Evolutionary conservation across 2,113 vertebrate species (phyloP), one percentile per base, ranked within the genome.

Genomic region (Laticauda laticaudata): DNA sequence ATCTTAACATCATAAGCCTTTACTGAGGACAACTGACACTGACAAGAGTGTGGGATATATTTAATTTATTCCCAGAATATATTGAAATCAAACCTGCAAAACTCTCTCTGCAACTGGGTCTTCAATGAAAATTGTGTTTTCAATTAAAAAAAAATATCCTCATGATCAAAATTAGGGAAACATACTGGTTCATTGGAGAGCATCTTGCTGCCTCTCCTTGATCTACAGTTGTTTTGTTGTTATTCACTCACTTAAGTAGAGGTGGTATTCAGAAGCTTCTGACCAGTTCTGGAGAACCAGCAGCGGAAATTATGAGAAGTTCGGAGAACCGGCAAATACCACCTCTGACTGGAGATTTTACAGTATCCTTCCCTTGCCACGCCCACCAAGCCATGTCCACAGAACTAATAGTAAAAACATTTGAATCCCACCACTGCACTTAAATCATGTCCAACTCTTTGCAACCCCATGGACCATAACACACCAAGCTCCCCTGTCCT

Each of bases 41-140:
- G 0, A 59, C 45, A 85, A 24, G 53, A 75, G 54, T 55, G 92
- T 26, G 89, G 93, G 34, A 51, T 14, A 18, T 55, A 87, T 92
- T 87, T 95, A 81, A 93, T 88, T 59, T 45, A 2, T 4, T 18
- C 91, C 94, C 90, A 29, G 51, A 69, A 88, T 85, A 53, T 39
- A 55, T 92, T 23, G 92, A 94, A 89, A 92, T 92, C 89, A 90
- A 21, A 88, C 4, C 6, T 53, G 51, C 21, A 91, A 20, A 48
- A 92, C 29, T 94, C 69, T 34, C 56, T 1, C 4, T 9, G 24
- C 81, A 56, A 90, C 29, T 51, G 54, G n/a, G 21, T 69, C 23
- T 95, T 91, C 59, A 94, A 29, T 21, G 8, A 94, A 51, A 51
- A 90, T 92, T 51, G 92, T 51, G 48, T 48, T 86, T 92, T 54